These are phyloP conservation scores for Omphaloscelis lunosa DNA, from an alignment of 2,888 invertebrate species.

Conservation along the genomic window DNA sequence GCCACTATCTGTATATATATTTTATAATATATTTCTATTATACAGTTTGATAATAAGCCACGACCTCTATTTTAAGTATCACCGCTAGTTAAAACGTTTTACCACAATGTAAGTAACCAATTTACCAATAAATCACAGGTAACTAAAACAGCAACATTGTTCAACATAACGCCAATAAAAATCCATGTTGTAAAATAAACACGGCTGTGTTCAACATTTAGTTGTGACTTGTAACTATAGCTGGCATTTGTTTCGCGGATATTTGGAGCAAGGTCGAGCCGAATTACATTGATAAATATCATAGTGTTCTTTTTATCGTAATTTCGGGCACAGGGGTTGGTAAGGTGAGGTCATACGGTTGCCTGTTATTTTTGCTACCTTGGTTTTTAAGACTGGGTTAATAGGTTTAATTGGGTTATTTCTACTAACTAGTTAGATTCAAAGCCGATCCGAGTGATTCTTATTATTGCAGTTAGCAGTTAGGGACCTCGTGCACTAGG, in stretches of 20 bases:
- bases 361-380: conserved; percentile 17
- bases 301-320: conserved; percentile 78
- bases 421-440: neutral
- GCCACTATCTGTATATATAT: neutral
- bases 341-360: conserved; percentile 65
- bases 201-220: conserved; percentile 33
- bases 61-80: conserved; percentile 8
- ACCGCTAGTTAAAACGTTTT: neutral
- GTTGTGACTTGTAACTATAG: conserved; percentile 33
- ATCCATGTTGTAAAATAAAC: conserved; percentile 52
- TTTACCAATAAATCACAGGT: conserved; percentile 12
- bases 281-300: conserved; percentile 82
- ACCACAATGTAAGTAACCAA: conserved; percentile 3
- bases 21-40: neutral
- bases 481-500: too few relatives aligned
- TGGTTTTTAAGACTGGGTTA: conserved; percentile 1
- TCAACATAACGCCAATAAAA: conserved; percentile 48
- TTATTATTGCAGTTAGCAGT: neutral
- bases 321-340: conserved; percentile 66
- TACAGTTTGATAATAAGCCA: neutral
- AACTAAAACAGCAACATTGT: conserved; percentile 43
- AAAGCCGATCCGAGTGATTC: neutral
- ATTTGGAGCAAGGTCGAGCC: conserved; percentile 80
- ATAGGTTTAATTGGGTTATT: neutral
- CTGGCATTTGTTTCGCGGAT: conserved; percentile 76